A percentile compares a stretch with the other conserved stretches of the same genome.
Evolutionary conservation across 2,888 invertebrate species (phyloP).

Genomic region (Macrosiphum euphorbiae): DNA sequence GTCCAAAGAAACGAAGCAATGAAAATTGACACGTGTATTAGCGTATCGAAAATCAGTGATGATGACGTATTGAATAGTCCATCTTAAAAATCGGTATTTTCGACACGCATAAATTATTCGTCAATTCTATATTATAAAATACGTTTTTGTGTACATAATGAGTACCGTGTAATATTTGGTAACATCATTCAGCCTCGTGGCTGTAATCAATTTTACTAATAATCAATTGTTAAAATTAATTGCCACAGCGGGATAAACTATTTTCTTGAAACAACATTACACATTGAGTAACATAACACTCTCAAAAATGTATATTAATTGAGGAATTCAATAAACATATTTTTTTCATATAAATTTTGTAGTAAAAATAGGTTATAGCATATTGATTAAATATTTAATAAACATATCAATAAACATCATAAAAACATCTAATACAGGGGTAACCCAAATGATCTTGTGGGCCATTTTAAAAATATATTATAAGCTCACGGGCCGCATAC

Average conservation of each 20-base stretch:
- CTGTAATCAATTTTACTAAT: neutral
- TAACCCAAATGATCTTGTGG: no score
- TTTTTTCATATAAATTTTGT: neutral
- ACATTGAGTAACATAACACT: neutral
- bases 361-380: neutral
- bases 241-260: neutral
- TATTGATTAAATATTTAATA: no score
- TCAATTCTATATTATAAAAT: constrained; percentile 27
- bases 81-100: constrained; percentile 41
- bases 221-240: constrained; percentile 12
- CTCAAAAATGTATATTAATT: neutral
- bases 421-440: neutral
- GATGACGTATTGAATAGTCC: constrained; percentile 42
- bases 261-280: neutral
- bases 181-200: neutral
- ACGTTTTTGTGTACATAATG: constrained; percentile 28
- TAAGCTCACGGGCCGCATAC: no score
- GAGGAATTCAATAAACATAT: neutral
- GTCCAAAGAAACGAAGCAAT: constrained; percentile 32
- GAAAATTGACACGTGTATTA: constrained; percentile 56
- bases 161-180: constrained; percentile 29
- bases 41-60: constrained; percentile 54
- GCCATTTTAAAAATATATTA: no score
- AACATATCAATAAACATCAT: neutral
- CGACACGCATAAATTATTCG: constrained; percentile 57